Conservation (phyloP, 23 tunicate species). For the Halocynthia aurantium region DNA sequence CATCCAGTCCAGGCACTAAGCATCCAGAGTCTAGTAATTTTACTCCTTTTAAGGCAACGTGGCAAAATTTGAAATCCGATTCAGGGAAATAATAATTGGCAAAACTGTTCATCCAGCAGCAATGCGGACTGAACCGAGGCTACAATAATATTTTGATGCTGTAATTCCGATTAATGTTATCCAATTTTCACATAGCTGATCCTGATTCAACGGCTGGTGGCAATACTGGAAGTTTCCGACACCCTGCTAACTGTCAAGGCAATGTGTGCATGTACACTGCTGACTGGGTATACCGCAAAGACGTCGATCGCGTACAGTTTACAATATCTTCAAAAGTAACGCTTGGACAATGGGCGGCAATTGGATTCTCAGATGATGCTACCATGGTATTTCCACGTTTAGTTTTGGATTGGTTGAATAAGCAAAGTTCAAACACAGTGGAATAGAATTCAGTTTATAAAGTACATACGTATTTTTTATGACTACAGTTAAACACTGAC, state of each 20-base stretch:
- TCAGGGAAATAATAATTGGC: too few species aligned
- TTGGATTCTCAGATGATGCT: slow-evolving; percentile 66
- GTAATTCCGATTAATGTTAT: neutral
- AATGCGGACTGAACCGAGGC: too few species aligned
- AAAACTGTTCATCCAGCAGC: too few species aligned
- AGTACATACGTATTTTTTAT: neutral
- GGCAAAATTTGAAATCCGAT: too few species aligned
- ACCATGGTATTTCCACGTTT: slow-evolving; percentile 53
- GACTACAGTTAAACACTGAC: slow-evolving; percentile 25
- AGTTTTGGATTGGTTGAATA: too few species aligned
- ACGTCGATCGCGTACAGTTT: slow-evolving; percentile 21
- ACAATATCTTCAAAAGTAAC: slow-evolving; percentile 43
- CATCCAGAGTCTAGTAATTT: too few species aligned
- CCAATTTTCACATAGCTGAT: slow-evolving; percentile 17
- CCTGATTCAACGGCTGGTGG: slow-evolving; percentile 12
- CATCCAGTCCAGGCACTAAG: too few species aligned
- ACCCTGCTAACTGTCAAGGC: slow-evolving; percentile 32
- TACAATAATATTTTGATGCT: neutral
- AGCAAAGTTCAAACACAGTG: neutral
- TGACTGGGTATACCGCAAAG: slow-evolving; percentile 33
- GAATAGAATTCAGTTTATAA: neutral
- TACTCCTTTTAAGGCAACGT: too few species aligned
- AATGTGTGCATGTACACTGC: slow-evolving; percentile 40
- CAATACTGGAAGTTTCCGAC: slow-evolving; percentile 18
- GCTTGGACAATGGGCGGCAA: slow-evolving; percentile 51